Conservation (phyloP, 23 tunicate species). For the Styela plicata region DNA sequence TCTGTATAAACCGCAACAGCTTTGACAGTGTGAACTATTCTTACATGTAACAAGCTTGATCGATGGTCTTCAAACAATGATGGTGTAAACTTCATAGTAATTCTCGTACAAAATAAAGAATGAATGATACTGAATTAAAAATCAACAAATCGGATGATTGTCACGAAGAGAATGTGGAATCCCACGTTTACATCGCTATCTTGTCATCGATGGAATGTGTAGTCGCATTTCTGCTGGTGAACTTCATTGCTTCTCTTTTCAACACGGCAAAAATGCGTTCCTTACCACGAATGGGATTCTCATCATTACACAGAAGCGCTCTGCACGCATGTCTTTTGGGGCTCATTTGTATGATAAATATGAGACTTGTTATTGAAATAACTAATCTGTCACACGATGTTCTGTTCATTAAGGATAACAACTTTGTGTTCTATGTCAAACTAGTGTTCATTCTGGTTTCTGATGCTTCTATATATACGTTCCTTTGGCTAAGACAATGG, state of each 20-base stretch:
- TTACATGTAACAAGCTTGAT: too few species aligned
- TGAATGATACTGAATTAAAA: too few species aligned
- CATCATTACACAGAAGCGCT: not conserved
- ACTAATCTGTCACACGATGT: not conserved
- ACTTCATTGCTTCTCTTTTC: not conserved
- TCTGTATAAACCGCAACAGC: too few species aligned
- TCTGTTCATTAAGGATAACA: not conserved
- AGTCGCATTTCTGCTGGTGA: not conserved
- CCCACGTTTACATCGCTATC: not conserved
- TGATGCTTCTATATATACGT: not conserved
- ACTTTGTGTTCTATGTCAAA: not conserved
- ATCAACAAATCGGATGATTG: not conserved
- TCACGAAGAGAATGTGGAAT: not conserved
- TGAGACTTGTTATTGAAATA: not conserved
- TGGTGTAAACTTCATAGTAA: too few species aligned
- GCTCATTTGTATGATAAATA: not conserved
- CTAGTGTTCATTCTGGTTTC: not conserved
- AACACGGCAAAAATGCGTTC: not conserved
- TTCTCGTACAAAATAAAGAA: too few species aligned
- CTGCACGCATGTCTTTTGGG: not conserved
- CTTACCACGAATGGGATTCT: not conserved
- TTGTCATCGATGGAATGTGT: not conserved
- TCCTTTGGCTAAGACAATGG: constrained; percentile 6
- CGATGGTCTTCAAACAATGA: too few species aligned
- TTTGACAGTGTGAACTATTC: too few species aligned